Base-by-base conservation (phyloP, 2,113 vertebrate species). In the Zosterops japonicus region DNA sequence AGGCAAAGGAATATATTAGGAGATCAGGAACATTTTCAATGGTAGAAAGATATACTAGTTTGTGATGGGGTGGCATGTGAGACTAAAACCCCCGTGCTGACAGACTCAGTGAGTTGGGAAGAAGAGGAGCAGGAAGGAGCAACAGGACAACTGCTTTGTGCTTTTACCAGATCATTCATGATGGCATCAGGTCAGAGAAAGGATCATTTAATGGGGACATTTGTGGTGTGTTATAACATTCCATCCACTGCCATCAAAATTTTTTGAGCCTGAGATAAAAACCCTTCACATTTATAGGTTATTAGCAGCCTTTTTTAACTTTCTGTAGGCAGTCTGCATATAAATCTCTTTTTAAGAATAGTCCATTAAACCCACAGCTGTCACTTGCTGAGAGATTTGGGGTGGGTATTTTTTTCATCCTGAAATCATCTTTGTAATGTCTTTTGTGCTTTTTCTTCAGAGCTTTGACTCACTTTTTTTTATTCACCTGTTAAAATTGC, bases 311-410 rank as follows among this genome's bases (percentile, higher is more conserved):
- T 63, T 87, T 72, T 93, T 86, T 84, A 77, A 87, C 84, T 91
- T 95, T 94, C 78, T 82, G 90, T 90, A 75, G 75, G 84, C 84
- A 86, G 91, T 88, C 96, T 94, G 92, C 87, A 86, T 93, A 85
- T 85, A 94, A 90, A 95, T 93, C 55, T 95, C 59, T 36, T 91
- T 95, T 95, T 91, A 93, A 91, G 87, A 94, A 35, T 55, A 83
- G 74, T 91, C 87, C 85, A 77, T 96, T 95, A 95, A 95, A 93
- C 90, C 75, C 85, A 61, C 87, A 94, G 82, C 93, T 97, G 91
- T 96, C 84, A 90, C 63, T 95, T 95, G 71, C 82, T 83, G 79
- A 92, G 82, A 83, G 91, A 93, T 86, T 92, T 89, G 56, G 36
- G 63, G 81, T 88, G 70, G 42, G 5, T 1, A n/a, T 75, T 94